phyloP scores from a whole-genome alignment of 2,797 vertebrate genomes.

The Sebastiscus albofasciatus region DNA sequence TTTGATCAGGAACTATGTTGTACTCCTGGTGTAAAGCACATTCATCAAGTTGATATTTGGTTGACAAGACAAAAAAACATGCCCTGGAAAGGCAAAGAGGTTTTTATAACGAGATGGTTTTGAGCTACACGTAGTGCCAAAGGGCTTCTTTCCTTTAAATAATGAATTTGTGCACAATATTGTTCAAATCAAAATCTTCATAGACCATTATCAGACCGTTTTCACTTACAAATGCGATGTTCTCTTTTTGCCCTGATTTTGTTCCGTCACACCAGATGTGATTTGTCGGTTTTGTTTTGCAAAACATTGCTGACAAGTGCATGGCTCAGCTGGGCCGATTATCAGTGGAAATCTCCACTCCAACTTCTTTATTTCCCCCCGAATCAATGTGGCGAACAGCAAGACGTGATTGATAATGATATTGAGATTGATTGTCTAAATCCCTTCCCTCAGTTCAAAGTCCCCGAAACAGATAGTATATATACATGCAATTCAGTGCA shows the following conservation, averaged over 20 bases:
- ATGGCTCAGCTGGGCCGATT: conserved; percentile 87
- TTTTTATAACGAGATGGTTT: conserved; percentile 51
- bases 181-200: conserved; percentile 42
- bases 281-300: conserved; percentile 63
- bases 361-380: conserved; percentile 86
- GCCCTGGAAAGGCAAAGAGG: conserved; percentile 24
- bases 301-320: conserved; percentile 76
- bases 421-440: conserved; percentile 92
- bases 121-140: conserved; percentile 41
- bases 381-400: conserved; percentile 87
- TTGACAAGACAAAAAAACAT: conserved; percentile 53
- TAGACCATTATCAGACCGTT: background rate
- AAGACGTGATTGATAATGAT: conserved; percentile 90
- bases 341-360: conserved; percentile 88
- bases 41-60: conserved; percentile 72
- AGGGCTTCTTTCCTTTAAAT: conserved; percentile 18
- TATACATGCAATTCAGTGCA: conserved; percentile 83
- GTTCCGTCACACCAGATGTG: conserved; percentile 20
- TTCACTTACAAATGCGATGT: conserved; percentile 6
- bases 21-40: conserved; percentile 64
- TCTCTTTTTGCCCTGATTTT: conserved; percentile 28
- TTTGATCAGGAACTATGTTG: conserved; percentile 81
- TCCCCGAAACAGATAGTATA: conserved; percentile 84
- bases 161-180: conserved; percentile 29
- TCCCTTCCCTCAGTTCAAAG: conserved; percentile 88